These are phyloP conservation scores for Aporrectodea caliginosa DNA, from an alignment of 1,140 invertebrate species.

Conservation along the genomic window DNA sequence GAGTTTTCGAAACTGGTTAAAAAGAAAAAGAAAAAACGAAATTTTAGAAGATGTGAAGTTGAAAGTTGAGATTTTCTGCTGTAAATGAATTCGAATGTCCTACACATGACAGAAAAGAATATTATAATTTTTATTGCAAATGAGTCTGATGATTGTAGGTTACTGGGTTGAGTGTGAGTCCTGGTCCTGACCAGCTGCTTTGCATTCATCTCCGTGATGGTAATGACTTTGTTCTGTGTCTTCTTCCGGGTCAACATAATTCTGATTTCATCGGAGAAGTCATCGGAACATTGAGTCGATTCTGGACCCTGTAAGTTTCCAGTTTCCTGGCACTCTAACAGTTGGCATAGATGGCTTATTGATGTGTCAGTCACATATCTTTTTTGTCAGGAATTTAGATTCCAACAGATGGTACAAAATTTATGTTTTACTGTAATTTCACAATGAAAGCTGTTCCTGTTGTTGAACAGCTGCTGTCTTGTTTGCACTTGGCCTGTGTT, in stretches of 20 bases:
- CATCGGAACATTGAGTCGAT: background rate
- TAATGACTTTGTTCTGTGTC: conserved; percentile 84
- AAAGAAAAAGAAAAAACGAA: too few relatives aligned
- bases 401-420: background rate
- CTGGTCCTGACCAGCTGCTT: conserved; percentile 80
- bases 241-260: conserved; percentile 45
- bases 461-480: background rate
- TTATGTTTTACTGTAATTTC: background rate
- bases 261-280: background rate
- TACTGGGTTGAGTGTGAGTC: conserved; percentile 75
- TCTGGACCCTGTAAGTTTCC: background rate
- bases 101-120: too few relatives aligned
- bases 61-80: too few relatives aligned
- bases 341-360: too few relatives aligned
- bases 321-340: too few relatives aligned
- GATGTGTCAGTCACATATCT: background rate
- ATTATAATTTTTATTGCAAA: too few relatives aligned
- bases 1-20: too few relatives aligned
- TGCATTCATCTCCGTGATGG: conserved; percentile 80
- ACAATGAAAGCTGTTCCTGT: background rate
- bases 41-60: too few relatives aligned
- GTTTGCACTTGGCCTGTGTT: background rate
- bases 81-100: too few relatives aligned
- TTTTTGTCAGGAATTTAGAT: background rate
- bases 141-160: conserved; percentile 56